A percentile compares a stretch with the other conserved stretches of the same genome.
Evolutionary conservation across 2,113 vertebrate species (phyloP).

Genomic region (Spheniscus mendiculus): DNA sequence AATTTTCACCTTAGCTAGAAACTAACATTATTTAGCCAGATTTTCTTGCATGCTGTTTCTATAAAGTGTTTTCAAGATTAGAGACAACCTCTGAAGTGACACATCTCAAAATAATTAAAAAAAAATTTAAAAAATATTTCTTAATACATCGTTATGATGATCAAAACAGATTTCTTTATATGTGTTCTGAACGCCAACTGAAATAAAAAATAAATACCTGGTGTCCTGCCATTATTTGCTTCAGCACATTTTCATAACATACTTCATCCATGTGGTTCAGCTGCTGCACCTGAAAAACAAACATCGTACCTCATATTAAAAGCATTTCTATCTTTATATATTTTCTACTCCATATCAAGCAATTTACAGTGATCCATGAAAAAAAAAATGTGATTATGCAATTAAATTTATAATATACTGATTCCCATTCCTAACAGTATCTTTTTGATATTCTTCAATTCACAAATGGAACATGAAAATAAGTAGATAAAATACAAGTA

Average conservation of each 20-base stretch:
- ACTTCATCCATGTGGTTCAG: slow-evolving; percentile 96
- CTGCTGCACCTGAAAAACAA: slow-evolving; percentile 86
- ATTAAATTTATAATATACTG: not conserved
- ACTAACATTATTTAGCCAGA: not conserved
- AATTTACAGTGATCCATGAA: not conserved
- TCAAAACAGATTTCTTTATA: not conserved
- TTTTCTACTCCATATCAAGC: not conserved
- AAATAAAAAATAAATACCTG: slow-evolving; percentile 81
- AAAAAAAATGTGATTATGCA: not conserved
- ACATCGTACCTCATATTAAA: not conserved
- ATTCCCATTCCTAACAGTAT: not conserved
- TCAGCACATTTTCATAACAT: slow-evolving; percentile 93
- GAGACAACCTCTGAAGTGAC: not conserved
- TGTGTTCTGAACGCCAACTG: not conserved
- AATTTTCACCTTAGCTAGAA: not conserved
- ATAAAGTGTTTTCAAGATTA: not conserved
- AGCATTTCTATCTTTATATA: not conserved
- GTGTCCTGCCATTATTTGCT: slow-evolving; percentile 92
- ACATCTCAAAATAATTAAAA: not conserved
- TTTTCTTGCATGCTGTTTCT: not conserved
- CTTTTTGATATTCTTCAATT: not conserved
- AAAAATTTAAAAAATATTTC: not conserved
- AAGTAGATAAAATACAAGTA: not conserved
- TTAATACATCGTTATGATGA: not conserved
- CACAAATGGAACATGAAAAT: not conserved